Evolutionary conservation across 2,113 vertebrate species (phyloP), one percentile per base, ranked within the genome.

Genomic region (Hydropotes inermis): DNA sequence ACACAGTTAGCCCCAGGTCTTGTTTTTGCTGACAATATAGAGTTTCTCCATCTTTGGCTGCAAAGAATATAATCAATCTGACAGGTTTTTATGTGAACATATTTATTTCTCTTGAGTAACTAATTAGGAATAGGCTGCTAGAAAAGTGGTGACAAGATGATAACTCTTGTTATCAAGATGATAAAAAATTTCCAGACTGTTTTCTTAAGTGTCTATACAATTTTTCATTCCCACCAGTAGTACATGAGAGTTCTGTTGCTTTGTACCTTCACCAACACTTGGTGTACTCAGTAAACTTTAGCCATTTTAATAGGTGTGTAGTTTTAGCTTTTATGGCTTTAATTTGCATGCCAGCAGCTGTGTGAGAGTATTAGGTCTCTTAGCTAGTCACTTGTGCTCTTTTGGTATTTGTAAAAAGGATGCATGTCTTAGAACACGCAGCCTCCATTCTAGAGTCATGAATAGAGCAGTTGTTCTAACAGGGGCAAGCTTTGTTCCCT

Each of bases 31-130:
- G 21, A 14, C 70, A 25, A 21, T 74, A 43, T 74, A 74, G 21
- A 25, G 36, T 43, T 74, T 23, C 70, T 74, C 36, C 70, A 43
- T 74, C 70, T 74, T 43, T 74, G 70, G 23, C 70, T 74, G 70
- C 21, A 43, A 74, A 74, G 21, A 43, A 74, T 74, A 74, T 39
- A 74, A 39, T 74, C 70, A 76, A 7, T 43, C 36, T 39, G 21
- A 76, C 70, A 67, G 36, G 15, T 50, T 86, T 90, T 97, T 81
- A 6, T 60, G 19, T 74, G 25, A 84, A 91, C 52, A 52, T 76
- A 91, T 95, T 96, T 50, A 89, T 83, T 96, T 95, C 33, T 88
- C n/a, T 67, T 93, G 67, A 28, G 27, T 89, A 64, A 91, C 82
- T 96, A 79, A 60, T 87, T 90, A 89, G 55, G 27, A 50, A 12